phyloP scores from a whole-genome alignment of 2,797 vertebrate species.

The Sylvilagus floridanus region DNA sequence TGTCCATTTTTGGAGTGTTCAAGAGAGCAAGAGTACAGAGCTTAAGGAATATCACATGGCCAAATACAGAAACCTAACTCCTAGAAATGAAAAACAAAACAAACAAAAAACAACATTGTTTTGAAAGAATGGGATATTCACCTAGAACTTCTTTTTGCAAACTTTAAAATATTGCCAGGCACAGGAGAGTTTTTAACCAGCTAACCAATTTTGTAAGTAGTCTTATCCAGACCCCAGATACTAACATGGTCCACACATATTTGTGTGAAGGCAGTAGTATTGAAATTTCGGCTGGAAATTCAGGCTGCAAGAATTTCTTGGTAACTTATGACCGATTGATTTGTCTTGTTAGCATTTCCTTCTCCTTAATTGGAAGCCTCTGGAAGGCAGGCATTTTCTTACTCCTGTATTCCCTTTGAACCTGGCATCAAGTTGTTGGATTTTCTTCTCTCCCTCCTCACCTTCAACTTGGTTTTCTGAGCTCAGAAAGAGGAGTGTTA shows the following conservation, averaged over 20 bases:
- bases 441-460: neutral
- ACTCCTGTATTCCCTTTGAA: neutral
- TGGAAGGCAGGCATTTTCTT: neutral
- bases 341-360: conserved; percentile 39
- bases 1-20: neutral
- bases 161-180: conserved; percentile 5
- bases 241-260: neutral
- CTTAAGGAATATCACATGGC: neutral
- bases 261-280: neutral
- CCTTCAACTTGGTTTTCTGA: conserved; percentile 16
- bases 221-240: neutral
- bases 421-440: neutral
- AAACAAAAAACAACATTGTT: neutral
- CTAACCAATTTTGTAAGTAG: neutral
- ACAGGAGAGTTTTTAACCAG: neutral
- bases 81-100: conserved; percentile 16
- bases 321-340: conserved; percentile 35
- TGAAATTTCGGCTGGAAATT: neutral
- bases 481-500: neutral
- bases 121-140: conserved; percentile 51
- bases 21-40: neutral
- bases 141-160: conserved; percentile 63
- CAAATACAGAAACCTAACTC: conserved; percentile 61
- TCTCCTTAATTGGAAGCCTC: conserved; percentile 22
- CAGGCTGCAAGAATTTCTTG: conserved; percentile 40